Percentiles rank a stretch among this genome's conserved stretches.
These are phyloP conservation scores for Tichodroma muraria DNA, from an alignment of 2,113 vertebrate species.

Conservation along the genomic window DNA sequence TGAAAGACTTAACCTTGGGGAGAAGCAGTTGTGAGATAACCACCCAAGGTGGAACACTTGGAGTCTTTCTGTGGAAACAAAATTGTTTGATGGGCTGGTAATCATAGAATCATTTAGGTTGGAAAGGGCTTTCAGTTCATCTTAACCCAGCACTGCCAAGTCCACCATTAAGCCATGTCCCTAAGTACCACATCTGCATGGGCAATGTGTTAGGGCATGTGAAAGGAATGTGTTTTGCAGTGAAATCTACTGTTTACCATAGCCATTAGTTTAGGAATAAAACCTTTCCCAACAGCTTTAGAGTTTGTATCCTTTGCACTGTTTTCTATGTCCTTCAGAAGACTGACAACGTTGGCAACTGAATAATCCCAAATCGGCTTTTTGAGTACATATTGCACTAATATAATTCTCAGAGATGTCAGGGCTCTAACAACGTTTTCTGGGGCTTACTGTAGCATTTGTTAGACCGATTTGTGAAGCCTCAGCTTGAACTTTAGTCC, in stretches of 20 bases:
- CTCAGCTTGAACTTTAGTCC: background rate
- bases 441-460: background rate
- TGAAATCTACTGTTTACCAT: background rate
- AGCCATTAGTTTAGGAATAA: background rate
- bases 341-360: background rate
- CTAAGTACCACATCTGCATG: background rate
- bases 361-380: background rate
- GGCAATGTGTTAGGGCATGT: accelerated
- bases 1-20: background rate
- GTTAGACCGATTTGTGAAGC: background rate
- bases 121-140: background rate
- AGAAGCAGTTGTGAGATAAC: background rate
- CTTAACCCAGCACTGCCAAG: background rate
- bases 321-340: background rate
- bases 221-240: background rate
- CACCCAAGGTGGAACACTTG: background rate
- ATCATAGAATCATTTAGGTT: background rate
- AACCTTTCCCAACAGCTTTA: background rate
- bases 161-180: background rate
- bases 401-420: background rate
- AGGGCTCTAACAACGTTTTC: background rate
- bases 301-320: background rate
- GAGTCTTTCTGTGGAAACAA: background rate
- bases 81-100: background rate
- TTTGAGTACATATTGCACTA: background rate